Evolutionary conservation across 2,113 vertebrate species (phyloP).

Genomic region (Thamnaconus septentrionalis): DNA sequence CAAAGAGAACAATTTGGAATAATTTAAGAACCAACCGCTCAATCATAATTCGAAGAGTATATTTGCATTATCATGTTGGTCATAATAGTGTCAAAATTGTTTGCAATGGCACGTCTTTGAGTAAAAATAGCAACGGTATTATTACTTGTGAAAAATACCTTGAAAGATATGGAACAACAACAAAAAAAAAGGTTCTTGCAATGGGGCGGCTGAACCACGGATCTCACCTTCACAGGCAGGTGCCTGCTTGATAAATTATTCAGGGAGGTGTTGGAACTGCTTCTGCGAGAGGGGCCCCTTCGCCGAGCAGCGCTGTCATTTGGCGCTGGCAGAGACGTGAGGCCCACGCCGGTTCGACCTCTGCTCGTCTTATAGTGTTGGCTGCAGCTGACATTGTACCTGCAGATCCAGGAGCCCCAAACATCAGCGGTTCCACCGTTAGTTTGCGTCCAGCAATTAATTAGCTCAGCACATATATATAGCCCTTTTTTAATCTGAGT

Average conservation of each 20-base stretch:
- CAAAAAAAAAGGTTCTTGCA: not conserved
- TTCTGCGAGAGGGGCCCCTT: slow-evolving; percentile 86
- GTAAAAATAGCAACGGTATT: too few relatives aligned
- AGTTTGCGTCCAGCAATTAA: not conserved
- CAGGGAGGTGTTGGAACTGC: slow-evolving; percentile 82
- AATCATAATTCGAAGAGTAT: too few relatives aligned
- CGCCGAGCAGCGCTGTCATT: slow-evolving; percentile 69
- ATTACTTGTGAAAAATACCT: too few relatives aligned
- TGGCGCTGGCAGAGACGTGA: slow-evolving; percentile 76
- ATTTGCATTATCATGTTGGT: too few relatives aligned
- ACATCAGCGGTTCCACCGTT: not conserved
- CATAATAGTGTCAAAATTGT: too few relatives aligned
- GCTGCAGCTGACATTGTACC: slow-evolving; percentile 97
- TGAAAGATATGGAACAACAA: not conserved
- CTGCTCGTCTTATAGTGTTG: slow-evolving; percentile 89
- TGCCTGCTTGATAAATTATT: slow-evolving; percentile 87
- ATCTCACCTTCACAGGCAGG: slow-evolving; percentile 83
- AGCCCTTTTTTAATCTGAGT: too few relatives aligned
- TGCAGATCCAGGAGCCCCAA: slow-evolving; percentile 42
- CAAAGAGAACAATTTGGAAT: too few relatives aligned
- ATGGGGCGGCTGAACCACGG: not conserved
- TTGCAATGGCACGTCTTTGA: too few relatives aligned
- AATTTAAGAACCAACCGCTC: too few relatives aligned
- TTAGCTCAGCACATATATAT: too few relatives aligned
- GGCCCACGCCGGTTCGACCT: slow-evolving; percentile 79